These are phyloP conservation scores for Belgica antarctica DNA, from an alignment of 2,888 invertebrate species.

Conservation along the genomic window DNA sequence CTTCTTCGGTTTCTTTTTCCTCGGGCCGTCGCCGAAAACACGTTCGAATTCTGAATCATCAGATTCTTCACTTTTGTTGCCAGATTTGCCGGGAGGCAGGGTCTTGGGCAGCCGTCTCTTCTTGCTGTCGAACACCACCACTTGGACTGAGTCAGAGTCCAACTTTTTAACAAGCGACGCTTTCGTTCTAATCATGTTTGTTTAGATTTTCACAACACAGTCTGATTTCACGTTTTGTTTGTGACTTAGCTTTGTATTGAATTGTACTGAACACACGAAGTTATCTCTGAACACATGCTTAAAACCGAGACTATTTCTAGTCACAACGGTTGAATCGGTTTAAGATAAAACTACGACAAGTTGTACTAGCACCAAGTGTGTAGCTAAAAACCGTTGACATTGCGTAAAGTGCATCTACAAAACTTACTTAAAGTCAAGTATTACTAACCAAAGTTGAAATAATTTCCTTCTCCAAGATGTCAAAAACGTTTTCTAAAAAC, in stretches of 20 bases:
- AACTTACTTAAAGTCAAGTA: too few relatives aligned
- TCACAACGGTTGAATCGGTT: too few relatives aligned
- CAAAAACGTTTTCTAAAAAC: too few relatives aligned
- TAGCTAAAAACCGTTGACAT: too few relatives aligned
- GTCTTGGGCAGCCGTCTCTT: constrained; percentile 20
- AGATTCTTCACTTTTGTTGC: neutral
- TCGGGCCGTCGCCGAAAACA: constrained; percentile 38
- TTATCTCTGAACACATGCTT: too few relatives aligned
- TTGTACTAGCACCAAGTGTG: too few relatives aligned
- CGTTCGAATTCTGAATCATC: constrained; percentile 27
- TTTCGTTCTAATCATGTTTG: constrained; percentile 39
- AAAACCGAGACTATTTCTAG: neutral
- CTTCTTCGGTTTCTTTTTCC: constrained; percentile 8
- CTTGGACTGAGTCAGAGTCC: neutral
- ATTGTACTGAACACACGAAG: too few relatives aligned
- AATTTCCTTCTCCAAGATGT: too few relatives aligned
- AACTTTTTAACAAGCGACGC: constrained; percentile 21
- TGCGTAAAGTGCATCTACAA: too few relatives aligned
- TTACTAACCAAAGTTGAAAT: too few relatives aligned
- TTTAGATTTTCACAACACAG: neutral
- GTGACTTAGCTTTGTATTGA: too few relatives aligned
- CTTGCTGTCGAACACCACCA: neutral
- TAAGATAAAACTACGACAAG: too few relatives aligned
- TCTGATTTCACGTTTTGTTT: neutral
- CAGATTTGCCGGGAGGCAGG: neutral